Percentiles rank a stretch among this genome's conserved stretches.
These are phyloP conservation scores for Semicossyphus pulcher DNA, from an alignment of 2,113 vertebrate genomes.

Conservation along the genomic window DNA sequence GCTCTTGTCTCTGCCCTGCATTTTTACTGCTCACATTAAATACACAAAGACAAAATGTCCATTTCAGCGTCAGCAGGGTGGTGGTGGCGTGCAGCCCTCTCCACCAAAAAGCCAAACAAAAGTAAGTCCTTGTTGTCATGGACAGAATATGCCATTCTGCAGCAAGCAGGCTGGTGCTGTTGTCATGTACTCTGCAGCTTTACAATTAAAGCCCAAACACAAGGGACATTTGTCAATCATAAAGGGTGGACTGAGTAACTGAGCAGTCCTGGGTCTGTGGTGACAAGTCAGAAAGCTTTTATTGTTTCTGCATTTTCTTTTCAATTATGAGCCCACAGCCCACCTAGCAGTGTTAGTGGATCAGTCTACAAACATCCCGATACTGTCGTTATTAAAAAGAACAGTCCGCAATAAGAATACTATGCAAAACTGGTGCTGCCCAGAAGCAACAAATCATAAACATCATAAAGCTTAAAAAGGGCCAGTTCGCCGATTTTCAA, in stretches of 20 bases:
- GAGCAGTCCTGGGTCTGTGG: slow-evolving; percentile 34
- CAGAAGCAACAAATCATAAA: too few species aligned
- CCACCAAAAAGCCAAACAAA: slow-evolving; percentile 83
- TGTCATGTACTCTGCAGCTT: slow-evolving; percentile 76
- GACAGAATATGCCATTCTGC: slow-evolving; percentile 78
- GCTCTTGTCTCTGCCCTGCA: slow-evolving; percentile 71
- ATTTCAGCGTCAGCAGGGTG: slow-evolving; percentile 73
- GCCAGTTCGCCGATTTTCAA: too few species aligned
- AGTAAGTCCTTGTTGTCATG: slow-evolving; percentile 77
- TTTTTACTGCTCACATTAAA: slow-evolving; percentile 75
- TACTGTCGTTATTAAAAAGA: too few species aligned
- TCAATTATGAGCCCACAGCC: slow-evolving; percentile 18
- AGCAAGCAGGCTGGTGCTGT: slow-evolving; percentile 64
- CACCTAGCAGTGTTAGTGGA: slow-evolving; percentile 26
- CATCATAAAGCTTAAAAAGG: too few species aligned
- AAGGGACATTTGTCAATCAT: slow-evolving; percentile 77
- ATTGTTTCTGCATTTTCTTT: slow-evolving; percentile 38
- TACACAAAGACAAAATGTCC: slow-evolving; percentile 81
- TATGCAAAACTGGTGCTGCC: background rate
- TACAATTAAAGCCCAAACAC: slow-evolving; percentile 64
- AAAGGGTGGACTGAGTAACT: slow-evolving; percentile 50
- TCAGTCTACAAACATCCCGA: too few species aligned
- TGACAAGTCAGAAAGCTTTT: slow-evolving; percentile 41
- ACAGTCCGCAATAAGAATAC: background rate
- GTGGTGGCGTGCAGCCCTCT: slow-evolving; percentile 72